phyloP scores from a whole-genome alignment of 2,888 invertebrate species.

The Lasioglossum malachurum region DNA sequence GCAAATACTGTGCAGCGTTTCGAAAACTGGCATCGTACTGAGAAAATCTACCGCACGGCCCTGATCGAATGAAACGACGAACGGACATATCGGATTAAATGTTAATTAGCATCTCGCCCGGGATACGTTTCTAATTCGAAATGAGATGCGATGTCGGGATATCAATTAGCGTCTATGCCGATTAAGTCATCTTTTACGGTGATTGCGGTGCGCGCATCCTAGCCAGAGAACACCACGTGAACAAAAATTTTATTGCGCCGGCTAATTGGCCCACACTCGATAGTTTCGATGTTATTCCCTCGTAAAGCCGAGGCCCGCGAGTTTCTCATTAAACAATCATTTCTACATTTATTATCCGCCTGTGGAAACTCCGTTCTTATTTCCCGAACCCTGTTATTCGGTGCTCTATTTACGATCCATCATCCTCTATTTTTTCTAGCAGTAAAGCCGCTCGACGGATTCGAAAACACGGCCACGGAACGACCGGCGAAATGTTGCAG shows the following conservation, averaged over 20 bases:
- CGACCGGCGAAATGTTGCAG: slow-evolving; percentile 33
- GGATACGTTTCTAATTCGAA: not conserved
- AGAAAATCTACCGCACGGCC: no score
- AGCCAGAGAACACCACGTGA: not conserved
- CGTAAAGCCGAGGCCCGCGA: slow-evolving; percentile 33
- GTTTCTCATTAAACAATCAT: slow-evolving; percentile 65
- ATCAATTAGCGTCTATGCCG: slow-evolving; percentile 26
- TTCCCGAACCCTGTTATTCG: slow-evolving; percentile 58
- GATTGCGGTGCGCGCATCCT: slow-evolving; percentile 30
- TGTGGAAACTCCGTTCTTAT: slow-evolving; percentile 40
- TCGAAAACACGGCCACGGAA: slow-evolving; percentile 41
- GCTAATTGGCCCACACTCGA: slow-evolving; percentile 52
- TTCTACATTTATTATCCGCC: slow-evolving; percentile 62
- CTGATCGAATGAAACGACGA: no score
- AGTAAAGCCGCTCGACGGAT: slow-evolving; percentile 48
- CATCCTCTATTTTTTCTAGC: slow-evolving; percentile 57
- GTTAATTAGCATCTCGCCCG: not conserved
- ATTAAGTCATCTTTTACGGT: slow-evolving; percentile 43
- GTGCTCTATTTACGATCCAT: slow-evolving; percentile 58
- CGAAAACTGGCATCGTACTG: no score
- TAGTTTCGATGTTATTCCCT: slow-evolving; percentile 46
- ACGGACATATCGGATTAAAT: not conserved
- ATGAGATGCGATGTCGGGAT: not conserved
- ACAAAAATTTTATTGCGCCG: slow-evolving; percentile 38
- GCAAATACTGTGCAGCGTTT: no score